Evolutionary conservation across 2,888 invertebrate species (phyloP), one percentile per base, ranked within the genome.

Genomic region (Octodonta nipae): DNA sequence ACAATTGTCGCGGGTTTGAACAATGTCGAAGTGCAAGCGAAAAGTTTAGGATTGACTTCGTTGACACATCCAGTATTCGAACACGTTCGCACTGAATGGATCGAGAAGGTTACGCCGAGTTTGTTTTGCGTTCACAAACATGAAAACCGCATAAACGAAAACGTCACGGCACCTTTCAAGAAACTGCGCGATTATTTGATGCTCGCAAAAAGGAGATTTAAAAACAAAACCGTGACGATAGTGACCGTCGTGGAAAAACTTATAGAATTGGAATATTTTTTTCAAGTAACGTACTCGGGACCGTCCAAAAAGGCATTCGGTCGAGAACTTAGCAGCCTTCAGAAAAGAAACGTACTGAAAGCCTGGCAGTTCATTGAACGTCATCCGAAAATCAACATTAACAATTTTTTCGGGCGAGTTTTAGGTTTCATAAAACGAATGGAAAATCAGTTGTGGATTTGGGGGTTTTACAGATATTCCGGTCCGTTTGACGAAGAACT

Each of bases 381-480:
- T 5, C 55, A 58, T 42, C 59, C 60, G 3, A 59, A 54, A 36
- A 60, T 59, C 17, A 58, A 60, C 37, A 54, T 60, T 11, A 55
- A 56, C 34, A 49, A 51, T 33, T 60, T 60, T 33, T 59, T 57
- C 34, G 44, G 48, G 3, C 58, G 56, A 42, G 58, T 60, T n/a
- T 41, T 58, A 25, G 57, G 58, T 4, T 60, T 59, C 32, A 56
- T 60, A 26, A 58, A 58, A 34, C 58, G 58, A 28, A 58, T 59
- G 60, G 60, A 60, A 33, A 59, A 58, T 36, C 60, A 60, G 42
- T 35, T 60, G 25, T 60, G 60, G 59, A 59, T 60, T 34, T 60
- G 60, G 60, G 60, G 60, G 7, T 58, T 55, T 34, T 60, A 60
- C 40, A 39, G 56, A 15, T 57, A 47, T 28, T 28, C 26, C 6